phyloP scores from a whole-genome alignment of 2,113 vertebrate genomes.

The Ageneiosus marmoratus region DNA sequence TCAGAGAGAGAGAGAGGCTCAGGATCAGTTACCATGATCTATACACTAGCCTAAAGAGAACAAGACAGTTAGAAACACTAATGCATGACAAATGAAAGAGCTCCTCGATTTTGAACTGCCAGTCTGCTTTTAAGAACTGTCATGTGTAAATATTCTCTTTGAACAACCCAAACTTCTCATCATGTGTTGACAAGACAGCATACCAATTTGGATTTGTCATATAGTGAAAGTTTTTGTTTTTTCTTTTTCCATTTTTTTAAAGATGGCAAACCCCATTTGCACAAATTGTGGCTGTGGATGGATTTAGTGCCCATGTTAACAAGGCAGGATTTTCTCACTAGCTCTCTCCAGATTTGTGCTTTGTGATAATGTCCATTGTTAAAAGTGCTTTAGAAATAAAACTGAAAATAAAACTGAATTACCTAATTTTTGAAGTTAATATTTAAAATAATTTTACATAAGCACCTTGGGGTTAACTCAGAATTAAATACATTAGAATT shows the following conservation, averaged over 20 bases:
- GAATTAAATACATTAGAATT: not conserved
- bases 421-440: no score
- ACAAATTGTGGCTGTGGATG: not conserved
- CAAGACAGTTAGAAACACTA: not conserved
- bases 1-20: conserved; percentile 19
- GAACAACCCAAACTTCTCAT: not conserved
- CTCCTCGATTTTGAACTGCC: not conserved
- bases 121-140: not conserved
- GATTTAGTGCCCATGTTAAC: not conserved
- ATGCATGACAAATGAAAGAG: conserved; percentile 20
- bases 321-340: not conserved
- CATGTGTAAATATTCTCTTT: not conserved
- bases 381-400: no score
- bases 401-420: no score
- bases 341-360: no score
- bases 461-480: not conserved
- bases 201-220: not conserved
- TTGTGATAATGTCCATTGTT: no score
- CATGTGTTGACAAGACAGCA: not conserved
- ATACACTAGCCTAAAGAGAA: not conserved
- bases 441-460: not conserved
- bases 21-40: conserved; percentile 13
- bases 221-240: not conserved
- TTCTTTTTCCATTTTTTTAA: no score
- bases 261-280: not conserved